phyloP scores from a whole-genome alignment of 1,140 invertebrate genomes.

The Aplysia californica region DNA sequence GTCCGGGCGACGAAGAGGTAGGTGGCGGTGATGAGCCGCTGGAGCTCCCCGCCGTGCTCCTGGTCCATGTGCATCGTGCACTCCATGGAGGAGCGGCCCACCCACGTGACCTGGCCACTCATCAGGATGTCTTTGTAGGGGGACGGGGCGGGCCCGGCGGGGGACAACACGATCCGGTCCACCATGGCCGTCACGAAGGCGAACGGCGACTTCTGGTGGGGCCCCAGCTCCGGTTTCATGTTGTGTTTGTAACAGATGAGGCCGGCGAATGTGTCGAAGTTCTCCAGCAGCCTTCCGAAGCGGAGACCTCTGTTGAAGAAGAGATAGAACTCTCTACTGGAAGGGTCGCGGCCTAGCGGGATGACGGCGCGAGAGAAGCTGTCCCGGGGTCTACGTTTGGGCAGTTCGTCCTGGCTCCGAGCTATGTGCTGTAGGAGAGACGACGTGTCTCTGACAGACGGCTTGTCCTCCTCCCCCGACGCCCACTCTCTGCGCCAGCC shows the following conservation, averaged over 20 bases:
- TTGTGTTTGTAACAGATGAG: no score
- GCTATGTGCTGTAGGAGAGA: slow-evolving; percentile 12
- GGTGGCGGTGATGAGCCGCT: slow-evolving; percentile 73
- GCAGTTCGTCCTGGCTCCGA: slow-evolving; percentile 64
- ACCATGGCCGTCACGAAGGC: no score
- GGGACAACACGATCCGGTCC: no score
- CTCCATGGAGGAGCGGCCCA: slow-evolving; percentile 80
- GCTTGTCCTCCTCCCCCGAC: no score
- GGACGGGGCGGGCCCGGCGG: no score
- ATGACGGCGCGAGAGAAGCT: slow-evolving; percentile 78
- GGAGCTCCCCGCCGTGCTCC: slow-evolving; percentile 69
- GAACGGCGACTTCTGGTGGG: no score
- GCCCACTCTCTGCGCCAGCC: no score
- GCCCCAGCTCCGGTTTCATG: no score
- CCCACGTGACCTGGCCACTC: slow-evolving; percentile 82
- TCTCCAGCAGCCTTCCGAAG: slow-evolving; percentile 80
- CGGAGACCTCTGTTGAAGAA: slow-evolving; percentile 76
- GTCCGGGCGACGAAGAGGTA: slow-evolving; percentile 80
- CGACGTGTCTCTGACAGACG: no score
- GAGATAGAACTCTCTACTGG: slow-evolving; percentile 78
- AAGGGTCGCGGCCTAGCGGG: slow-evolving; percentile 73
- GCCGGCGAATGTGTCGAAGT: slow-evolving; percentile 85
- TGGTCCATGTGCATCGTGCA: slow-evolving; percentile 78
- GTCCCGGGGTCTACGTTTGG: slow-evolving; percentile 68
- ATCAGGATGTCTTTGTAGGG: slow-evolving; percentile 79